phyloP scores from a whole-genome alignment of 2,797 vertebrate species.

The Anolis apletophallus region DNA sequence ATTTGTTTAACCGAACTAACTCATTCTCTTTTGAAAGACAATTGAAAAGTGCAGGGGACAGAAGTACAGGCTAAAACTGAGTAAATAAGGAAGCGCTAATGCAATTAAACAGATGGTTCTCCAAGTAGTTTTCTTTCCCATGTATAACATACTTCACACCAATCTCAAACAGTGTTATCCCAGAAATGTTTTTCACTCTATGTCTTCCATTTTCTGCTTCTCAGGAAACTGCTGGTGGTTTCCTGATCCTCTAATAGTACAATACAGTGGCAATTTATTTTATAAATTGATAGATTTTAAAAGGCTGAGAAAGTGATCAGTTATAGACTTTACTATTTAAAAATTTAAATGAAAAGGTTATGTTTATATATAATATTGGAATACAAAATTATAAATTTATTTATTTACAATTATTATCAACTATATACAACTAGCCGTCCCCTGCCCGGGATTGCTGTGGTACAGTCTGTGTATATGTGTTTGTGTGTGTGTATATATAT shows the following conservation, averaged over 20 bases:
- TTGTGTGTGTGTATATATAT: no score
- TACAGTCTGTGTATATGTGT: no score
- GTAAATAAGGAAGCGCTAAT: background rate
- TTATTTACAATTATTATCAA: no score
- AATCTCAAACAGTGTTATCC: background rate
- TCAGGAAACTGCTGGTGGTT: background rate
- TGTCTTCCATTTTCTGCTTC: background rate
- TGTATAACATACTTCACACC: background rate
- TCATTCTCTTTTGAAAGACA: background rate
- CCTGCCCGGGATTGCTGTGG: no score
- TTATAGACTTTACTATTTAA: background rate
- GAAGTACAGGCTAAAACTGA: background rate
- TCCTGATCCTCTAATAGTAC: background rate
- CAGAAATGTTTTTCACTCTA: background rate
- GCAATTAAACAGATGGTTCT: background rate
- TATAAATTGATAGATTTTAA: background rate
- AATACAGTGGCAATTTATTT: background rate
- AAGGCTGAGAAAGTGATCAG: background rate
- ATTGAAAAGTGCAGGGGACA: background rate
- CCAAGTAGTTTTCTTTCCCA: background rate
- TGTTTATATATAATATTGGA: background rate
- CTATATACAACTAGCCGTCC: no score
- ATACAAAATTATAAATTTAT: no score
- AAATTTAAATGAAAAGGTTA: no score
- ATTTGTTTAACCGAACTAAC: constrained; percentile 20